A percentile compares a stretch with the other conserved stretches of the same genome.
phyloP scores from a whole-genome alignment of 2,888 invertebrate genomes.

The Noctua fimbriata region DNA sequence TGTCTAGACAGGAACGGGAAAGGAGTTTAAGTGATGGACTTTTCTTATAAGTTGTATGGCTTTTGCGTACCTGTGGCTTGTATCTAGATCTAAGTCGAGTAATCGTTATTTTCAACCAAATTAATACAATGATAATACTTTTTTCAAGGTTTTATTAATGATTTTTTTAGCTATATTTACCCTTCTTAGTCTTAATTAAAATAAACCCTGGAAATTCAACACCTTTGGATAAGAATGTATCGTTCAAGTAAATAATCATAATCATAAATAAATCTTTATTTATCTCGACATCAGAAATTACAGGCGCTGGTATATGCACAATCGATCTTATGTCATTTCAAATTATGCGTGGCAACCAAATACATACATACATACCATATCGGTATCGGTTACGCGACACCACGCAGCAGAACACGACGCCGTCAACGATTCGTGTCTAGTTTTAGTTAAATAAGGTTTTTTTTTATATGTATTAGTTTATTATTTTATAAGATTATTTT shows the following conservation, averaged over 20 bases:
- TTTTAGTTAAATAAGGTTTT: too few species aligned
- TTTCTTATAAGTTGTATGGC: constrained; percentile 47
- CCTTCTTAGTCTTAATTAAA: neutral
- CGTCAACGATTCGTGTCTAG: too few species aligned
- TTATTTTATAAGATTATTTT: too few species aligned
- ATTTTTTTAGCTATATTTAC: neutral
- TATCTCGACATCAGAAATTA: too few species aligned
- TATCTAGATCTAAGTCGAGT: neutral
- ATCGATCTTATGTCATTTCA: too few species aligned
- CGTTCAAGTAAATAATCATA: neutral
- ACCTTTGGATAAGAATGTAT: neutral
- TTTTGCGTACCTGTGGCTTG: constrained; percentile 1
- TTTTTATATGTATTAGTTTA: too few species aligned
- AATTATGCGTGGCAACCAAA: too few species aligned
- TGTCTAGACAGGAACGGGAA: constrained; percentile 79
- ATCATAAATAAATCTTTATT: too few species aligned
- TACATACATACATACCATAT: too few species aligned
- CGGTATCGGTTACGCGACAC: too few species aligned
- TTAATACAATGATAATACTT: neutral
- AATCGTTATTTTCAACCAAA: neutral
- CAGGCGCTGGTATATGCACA: too few species aligned
- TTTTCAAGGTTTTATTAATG: neutral
- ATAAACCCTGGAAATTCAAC: neutral
- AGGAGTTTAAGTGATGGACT: constrained; percentile 45
- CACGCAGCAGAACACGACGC: too few species aligned